Conservation (phyloP, 2,888 invertebrate genomes). For the Chloroclystis v-ata region DNA sequence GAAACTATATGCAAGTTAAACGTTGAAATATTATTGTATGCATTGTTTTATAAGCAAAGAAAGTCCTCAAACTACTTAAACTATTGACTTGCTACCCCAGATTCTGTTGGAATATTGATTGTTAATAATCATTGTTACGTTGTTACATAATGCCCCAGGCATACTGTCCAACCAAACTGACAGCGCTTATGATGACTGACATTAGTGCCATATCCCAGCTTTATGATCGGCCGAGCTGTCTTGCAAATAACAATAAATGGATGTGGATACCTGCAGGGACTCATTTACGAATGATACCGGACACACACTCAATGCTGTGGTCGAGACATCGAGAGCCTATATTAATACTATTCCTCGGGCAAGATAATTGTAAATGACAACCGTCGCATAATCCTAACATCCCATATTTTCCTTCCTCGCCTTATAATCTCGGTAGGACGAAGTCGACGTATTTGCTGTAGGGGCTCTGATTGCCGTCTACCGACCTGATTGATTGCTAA, state of each 20-base stretch:
- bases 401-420: constrained; percentile 45
- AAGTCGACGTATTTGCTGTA: constrained; percentile 40
- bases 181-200: constrained; percentile 54
- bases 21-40: too few species aligned
- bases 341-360: constrained; percentile 50
- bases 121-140: constrained; percentile 70
- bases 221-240: constrained; percentile 34
- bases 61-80: too few species aligned
- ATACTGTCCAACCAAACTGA: constrained; percentile 38
- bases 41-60: too few species aligned
- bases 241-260: constrained; percentile 54
- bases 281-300: constrained; percentile 52
- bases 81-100: constrained; percentile 39
- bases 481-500: constrained; percentile 55
- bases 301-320: constrained; percentile 47
- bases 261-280: constrained; percentile 50
- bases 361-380: constrained; percentile 51
- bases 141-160: constrained; percentile 58
- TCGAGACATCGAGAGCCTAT: constrained; percentile 36
- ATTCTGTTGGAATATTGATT: constrained; percentile 59
- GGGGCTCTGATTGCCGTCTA: constrained; percentile 40
- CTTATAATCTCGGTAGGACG: constrained; percentile 43
- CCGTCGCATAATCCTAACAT: constrained; percentile 41
- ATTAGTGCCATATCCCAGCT: constrained; percentile 53
- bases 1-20: too few species aligned